Evolutionary conservation across 2,113 vertebrate genomes (phyloP), one percentile per base, ranked within the genome.

Genomic region (Penelope pileata): DNA sequence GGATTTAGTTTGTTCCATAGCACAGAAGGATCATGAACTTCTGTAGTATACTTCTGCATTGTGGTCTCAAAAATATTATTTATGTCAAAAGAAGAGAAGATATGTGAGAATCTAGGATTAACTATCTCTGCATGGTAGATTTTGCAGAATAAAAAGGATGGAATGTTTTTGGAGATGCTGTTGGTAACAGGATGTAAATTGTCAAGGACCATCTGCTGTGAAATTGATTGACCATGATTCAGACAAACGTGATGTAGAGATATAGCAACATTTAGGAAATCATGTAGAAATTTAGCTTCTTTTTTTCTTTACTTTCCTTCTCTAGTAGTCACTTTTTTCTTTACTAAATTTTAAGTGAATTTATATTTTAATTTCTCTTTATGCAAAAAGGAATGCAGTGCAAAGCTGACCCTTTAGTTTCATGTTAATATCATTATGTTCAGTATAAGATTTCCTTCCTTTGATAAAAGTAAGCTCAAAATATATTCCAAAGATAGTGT

Each of bases 121-220:
- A 58, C n/a, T 76, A 12, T 36, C 30, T 32, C 59, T 69, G 7
- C 82, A 30, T 92, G 59, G 27, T 66, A 58, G 23, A 48, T 94
- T 84, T 82, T 79, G 50, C 40, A 69, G 58, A 84, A 72, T 23
- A 27, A 13, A 38, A 47, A 81, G 79, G 22, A 79, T 7, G 21
- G n/a, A 69, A 75, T 85, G 78, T 7, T 94, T 95, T 87, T 53
- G 36, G 27, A 48, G 18, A 68, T 76, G 51, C 14, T 76, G 30
- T 66, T 76, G 45, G 45, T 77, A 90, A 85, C 32, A 92, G 67
- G 59, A 73, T 89, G 77, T 62, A 92, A 94, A 94, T 62, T 91
- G 77, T 87, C 70, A 79, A 69, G n/a, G 40, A 87, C 91, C 81
- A 94, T 91, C 80, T 97, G 91, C 77, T 91, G 60, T 82, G 89